Conservation (phyloP, 1,140 invertebrate species). For the Orussus abietinus region DNA sequence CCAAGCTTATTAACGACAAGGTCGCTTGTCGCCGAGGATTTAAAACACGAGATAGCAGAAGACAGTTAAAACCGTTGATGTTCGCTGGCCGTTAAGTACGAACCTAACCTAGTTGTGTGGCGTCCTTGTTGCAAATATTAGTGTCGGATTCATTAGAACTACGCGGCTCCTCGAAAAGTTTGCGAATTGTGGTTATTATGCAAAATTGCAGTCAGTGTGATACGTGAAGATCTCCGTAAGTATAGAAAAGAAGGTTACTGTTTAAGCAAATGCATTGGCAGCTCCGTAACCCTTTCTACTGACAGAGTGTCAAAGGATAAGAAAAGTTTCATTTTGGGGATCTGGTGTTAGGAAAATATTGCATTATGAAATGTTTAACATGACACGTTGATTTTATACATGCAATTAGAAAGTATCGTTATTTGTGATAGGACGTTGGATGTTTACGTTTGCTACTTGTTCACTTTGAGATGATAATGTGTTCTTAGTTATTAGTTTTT, state of each 20-base stretch:
- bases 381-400: background rate
- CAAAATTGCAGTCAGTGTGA: conserved; percentile 24
- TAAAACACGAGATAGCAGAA: conserved; percentile 15
- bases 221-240: no score
- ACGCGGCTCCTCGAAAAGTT: conserved; percentile 13
- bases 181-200: conserved; percentile 24
- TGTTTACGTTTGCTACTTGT: no score
- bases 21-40: background rate
- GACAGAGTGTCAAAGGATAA: no score
- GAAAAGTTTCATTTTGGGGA: no score
- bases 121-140: conserved; percentile 30
- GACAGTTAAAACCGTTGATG: conserved; percentile 19
- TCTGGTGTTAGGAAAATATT: no score
- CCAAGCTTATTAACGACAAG: conserved; percentile 13
- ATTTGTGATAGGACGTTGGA: background rate
- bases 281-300: no score
- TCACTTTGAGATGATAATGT: no score
- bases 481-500: no score
- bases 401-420: background rate
- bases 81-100: conserved; percentile 27
- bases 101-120: conserved; percentile 32
- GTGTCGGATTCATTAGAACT: conserved; percentile 18
- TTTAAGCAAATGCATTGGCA: no score
- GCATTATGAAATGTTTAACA: background rate
- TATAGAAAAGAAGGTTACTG: no score